Percentiles rank a stretch among this genome's conserved stretches.
phyloP scores from a whole-genome alignment of 2,797 vertebrate species.

The Erpetoichthys calabaricus region DNA sequence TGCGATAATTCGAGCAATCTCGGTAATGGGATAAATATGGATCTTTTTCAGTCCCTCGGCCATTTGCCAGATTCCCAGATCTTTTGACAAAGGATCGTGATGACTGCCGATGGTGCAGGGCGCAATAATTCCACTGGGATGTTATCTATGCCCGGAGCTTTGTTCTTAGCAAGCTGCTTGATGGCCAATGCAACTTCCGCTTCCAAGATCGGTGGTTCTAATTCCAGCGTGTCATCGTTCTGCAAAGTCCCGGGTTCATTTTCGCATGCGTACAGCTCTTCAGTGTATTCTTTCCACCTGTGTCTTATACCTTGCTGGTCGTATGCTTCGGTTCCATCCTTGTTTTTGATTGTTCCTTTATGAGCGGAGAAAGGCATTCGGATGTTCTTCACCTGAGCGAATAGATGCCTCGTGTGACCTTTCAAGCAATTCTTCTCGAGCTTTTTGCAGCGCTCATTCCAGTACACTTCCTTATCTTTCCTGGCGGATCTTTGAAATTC shows the following conservation, averaged over 20 bases:
- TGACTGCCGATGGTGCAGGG: background rate
- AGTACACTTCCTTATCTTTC: background rate
- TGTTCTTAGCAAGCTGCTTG: background rate
- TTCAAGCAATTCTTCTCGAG: background rate
- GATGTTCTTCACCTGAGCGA: background rate
- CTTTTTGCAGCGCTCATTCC: background rate
- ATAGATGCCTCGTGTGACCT: background rate
- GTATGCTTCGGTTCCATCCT: background rate
- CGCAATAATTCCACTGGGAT: background rate
- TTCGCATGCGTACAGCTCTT: background rate
- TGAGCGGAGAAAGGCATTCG: background rate
- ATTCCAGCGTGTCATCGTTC: background rate
- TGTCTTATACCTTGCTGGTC: background rate
- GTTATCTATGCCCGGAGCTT: background rate
- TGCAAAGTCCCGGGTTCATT: background rate
- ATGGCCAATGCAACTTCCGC: background rate
- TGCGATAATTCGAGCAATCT: constrained; percentile 1
- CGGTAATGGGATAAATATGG: background rate
- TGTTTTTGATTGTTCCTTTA: background rate
- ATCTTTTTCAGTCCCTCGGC: constrained; percentile 1
- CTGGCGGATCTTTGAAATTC: background rate
- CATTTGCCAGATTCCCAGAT: background rate
- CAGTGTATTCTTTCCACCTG: background rate
- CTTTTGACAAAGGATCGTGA: background rate
- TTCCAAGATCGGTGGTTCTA: background rate